These are phyloP conservation scores for Drosophila trapezifrons DNA, from an alignment of 1,140 invertebrate genomes.

Conservation along the genomic window DNA sequence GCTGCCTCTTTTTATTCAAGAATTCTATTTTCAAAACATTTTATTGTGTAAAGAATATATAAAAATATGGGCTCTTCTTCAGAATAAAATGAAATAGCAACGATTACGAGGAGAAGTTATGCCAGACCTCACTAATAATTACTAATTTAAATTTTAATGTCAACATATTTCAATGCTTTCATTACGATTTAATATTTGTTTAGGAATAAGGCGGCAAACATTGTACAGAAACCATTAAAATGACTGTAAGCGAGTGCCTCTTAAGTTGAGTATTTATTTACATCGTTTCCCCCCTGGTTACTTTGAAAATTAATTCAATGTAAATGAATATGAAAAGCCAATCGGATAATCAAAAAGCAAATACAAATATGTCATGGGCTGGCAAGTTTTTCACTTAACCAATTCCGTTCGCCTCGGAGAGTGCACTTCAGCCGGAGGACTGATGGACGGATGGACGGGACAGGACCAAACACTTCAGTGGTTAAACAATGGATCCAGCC, in stretches of 20 bases:
- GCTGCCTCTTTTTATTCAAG: neutral
- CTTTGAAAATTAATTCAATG: slow-evolving; percentile 19
- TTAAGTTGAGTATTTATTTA: neutral
- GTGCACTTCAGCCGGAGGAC: slow-evolving; percentile 35
- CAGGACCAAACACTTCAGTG: slow-evolving; percentile 47
- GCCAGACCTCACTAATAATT: too few species aligned
- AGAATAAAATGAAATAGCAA: too few species aligned
- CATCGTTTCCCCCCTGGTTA: neutral
- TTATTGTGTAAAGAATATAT: too few species aligned
- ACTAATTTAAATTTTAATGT: too few species aligned
- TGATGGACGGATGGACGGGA: slow-evolving; percentile 19
- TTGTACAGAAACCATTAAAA: neutral
- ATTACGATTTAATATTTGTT: too few species aligned
- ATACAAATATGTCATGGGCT: slow-evolving; percentile 30
- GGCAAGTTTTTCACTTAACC: slow-evolving; percentile 34
- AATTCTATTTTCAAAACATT: neutral
- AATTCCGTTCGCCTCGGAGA: slow-evolving; percentile 25
- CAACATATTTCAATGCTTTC: too few species aligned
- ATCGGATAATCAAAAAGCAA: slow-evolving; percentile 54
- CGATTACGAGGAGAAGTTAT: too few species aligned
- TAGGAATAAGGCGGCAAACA: neutral
- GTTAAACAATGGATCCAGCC: slow-evolving; percentile 69
- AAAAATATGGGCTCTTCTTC: too few species aligned
- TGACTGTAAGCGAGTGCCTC: neutral
- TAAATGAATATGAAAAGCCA: slow-evolving; percentile 35